Conservation (phyloP, 2,888 invertebrate genomes). For the Rapana venosa region DNA sequence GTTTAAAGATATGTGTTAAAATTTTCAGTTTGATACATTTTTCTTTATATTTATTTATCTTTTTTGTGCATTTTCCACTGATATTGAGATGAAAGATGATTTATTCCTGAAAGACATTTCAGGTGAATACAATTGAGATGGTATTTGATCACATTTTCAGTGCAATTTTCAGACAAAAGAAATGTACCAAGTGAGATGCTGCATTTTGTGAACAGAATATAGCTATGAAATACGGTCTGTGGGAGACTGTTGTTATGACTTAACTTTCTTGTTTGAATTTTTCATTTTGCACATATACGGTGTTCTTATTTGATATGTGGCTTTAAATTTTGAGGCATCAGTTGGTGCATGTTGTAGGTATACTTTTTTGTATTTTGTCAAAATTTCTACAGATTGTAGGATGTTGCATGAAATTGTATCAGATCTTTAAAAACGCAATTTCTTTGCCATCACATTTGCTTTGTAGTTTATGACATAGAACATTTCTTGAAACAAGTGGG, state of each 20-base stretch:
- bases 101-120: conserved; percentile 6
- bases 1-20: too few relatives aligned
- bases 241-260: background rate
- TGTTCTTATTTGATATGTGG: background rate
- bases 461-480: conserved; percentile 3
- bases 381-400: background rate
- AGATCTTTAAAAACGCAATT: background rate
- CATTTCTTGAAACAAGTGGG: background rate
- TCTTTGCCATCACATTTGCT: background rate
- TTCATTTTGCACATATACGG: background rate
- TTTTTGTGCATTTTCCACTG: too few relatives aligned
- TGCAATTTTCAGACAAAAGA: background rate
- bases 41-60: too few relatives aligned
- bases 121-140: background rate
- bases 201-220: too few relatives aligned
- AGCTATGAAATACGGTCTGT: too few relatives aligned
- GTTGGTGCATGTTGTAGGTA: background rate
- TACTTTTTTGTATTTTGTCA: background rate
- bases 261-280: conserved; percentile 2
- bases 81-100: conserved; percentile 34
- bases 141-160: background rate
- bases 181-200: too few relatives aligned
- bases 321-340: background rate
- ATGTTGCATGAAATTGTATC: background rate
- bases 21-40: too few relatives aligned